These are phyloP conservation scores for Leptonema lineaticorne DNA, from an alignment of 1,140 invertebrate species.

Conservation along the genomic window DNA sequence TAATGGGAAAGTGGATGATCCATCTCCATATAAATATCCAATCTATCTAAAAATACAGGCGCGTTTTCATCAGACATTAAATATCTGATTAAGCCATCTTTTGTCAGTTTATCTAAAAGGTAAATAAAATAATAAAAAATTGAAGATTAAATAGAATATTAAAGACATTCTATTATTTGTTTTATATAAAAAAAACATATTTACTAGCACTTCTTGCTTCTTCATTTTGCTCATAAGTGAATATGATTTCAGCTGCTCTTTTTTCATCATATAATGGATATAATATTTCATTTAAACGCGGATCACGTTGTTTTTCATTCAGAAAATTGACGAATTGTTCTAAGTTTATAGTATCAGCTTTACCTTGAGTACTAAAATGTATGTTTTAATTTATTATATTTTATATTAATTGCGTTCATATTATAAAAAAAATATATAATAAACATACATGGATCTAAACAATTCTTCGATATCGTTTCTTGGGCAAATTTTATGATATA, in stretches of 20 bases:
- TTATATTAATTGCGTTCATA: neutral
- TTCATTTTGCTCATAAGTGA: slow-evolving; percentile 89
- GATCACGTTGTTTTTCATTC: slow-evolving; percentile 98
- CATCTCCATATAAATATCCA: slow-evolving; percentile 99
- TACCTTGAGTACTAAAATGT: slow-evolving; percentile 77
- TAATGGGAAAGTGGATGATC: slow-evolving; percentile 97
- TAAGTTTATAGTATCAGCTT: slow-evolving; percentile 82
- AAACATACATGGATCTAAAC: slow-evolving; percentile 92
- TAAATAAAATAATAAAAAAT: slow-evolving; percentile 1
- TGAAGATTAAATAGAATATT: neutral
- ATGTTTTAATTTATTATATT: neutral
- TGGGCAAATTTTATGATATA: slow-evolving; percentile 99
- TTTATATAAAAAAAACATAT: slow-evolving; percentile 43
- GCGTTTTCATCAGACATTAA: slow-evolving; percentile 99
- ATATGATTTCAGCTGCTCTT: slow-evolving; percentile 89
- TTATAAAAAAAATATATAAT: neutral
- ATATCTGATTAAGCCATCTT: slow-evolving; percentile 95
- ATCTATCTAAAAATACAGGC: slow-evolving; percentile 94
- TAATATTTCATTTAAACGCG: slow-evolving; percentile 97
- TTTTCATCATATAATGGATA: slow-evolving; percentile 97
- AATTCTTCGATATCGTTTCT: slow-evolving; percentile 98
- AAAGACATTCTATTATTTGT: neutral
- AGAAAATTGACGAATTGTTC: slow-evolving; percentile 92
- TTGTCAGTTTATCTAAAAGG: slow-evolving; percentile 69
- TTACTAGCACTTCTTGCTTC: slow-evolving; percentile 76